These are phyloP conservation scores for Tamandua tetradactyla DNA, from an alignment of 2,797 vertebrate species.

Conservation along the genomic window DNA sequence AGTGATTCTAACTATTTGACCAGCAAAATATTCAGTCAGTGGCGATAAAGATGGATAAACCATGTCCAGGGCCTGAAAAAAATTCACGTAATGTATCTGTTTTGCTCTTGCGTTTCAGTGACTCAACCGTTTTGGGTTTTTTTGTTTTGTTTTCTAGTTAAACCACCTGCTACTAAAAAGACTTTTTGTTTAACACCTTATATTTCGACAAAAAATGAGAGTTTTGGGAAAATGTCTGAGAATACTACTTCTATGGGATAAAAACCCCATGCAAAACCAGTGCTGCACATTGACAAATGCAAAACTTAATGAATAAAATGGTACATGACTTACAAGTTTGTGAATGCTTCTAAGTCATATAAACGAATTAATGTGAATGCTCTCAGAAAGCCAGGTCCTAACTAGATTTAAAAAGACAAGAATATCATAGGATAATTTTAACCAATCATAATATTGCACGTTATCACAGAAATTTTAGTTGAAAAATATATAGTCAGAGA, in stretches of 20 bases:
- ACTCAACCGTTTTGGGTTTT: background rate
- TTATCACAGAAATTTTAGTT: conserved; percentile 1
- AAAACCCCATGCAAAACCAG: background rate
- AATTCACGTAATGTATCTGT: background rate
- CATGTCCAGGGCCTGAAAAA: background rate
- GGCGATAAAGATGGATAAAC: background rate
- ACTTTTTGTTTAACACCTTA: background rate
- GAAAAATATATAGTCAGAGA: conserved; percentile 24
- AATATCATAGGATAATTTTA: background rate
- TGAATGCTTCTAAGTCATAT: background rate
- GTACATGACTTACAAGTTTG: background rate
- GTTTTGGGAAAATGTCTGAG: background rate
- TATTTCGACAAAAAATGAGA: background rate
- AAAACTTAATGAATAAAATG: background rate
- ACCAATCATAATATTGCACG: background rate
- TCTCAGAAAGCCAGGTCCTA: background rate
- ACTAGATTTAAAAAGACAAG: background rate
- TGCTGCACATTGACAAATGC: background rate
- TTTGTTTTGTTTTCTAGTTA: background rate
- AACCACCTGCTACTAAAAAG: background rate
- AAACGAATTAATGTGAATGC: background rate
- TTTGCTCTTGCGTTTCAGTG: background rate
- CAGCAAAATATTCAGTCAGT: background rate
- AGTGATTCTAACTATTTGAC: background rate
- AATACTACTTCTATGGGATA: background rate